Conservation (phyloP, 2,888 invertebrate species). For the Chloroclysta siterata region DNA sequence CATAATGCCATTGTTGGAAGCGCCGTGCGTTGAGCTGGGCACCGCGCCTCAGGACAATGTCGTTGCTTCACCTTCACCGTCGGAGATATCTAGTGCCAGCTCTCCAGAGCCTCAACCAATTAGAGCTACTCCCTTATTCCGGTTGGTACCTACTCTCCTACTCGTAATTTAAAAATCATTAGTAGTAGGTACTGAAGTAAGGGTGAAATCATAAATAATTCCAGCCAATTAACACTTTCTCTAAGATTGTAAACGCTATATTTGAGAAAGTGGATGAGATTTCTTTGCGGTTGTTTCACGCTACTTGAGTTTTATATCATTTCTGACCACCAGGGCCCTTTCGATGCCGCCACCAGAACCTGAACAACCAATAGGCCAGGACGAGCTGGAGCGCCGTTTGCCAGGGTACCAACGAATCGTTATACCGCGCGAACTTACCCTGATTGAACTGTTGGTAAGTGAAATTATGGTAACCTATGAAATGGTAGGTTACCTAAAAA, state of each 20-base stretch:
- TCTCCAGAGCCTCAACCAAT: constrained; percentile 71
- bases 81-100: constrained; percentile 77
- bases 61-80: constrained; percentile 69
- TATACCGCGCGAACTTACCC: constrained; percentile 83
- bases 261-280: no score
- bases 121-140: constrained; percentile 71
- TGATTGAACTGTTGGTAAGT: constrained; percentile 85
- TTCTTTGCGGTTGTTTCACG: no score
- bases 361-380: constrained; percentile 75
- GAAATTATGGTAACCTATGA: not conserved
- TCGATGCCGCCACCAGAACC: constrained; percentile 79
- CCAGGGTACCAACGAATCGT: constrained; percentile 84
- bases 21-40: constrained; percentile 72
- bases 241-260: no score
- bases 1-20: constrained; percentile 71
- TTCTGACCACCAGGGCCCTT: constrained; percentile 57
- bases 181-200: no score
- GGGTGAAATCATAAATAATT: no score
- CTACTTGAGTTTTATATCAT: not conserved
- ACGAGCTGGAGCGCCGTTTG: constrained; percentile 75
- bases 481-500: no score
- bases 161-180: no score
- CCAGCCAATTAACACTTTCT: no score
- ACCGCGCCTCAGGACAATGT: constrained; percentile 67
- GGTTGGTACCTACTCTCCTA: constrained; percentile 56